Conservation (phyloP, 2,797 vertebrate species). For the Erpetoichthys calabaricus region DNA sequence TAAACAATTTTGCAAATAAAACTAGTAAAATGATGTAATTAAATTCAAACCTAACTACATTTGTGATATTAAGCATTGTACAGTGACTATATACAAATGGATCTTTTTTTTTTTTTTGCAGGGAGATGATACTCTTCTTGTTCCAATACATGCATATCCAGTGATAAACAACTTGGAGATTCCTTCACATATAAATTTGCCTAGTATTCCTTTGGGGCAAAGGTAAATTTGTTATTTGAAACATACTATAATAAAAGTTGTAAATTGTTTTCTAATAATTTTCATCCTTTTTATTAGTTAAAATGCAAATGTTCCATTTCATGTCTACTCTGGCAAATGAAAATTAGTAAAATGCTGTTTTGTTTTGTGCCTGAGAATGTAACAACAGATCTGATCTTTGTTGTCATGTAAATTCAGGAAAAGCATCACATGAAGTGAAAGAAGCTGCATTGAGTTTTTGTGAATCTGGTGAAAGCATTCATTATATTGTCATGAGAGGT, state of each 20-base stretch:
- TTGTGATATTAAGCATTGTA: not conserved
- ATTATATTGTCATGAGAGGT: too few species aligned
- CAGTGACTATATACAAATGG: conserved; percentile 22
- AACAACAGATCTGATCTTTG: too few species aligned
- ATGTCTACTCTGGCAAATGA: too few species aligned
- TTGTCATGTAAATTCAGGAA: too few species aligned
- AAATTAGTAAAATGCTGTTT: too few species aligned
- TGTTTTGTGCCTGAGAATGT: too few species aligned
- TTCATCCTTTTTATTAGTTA: not conserved
- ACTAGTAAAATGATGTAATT: not conserved
- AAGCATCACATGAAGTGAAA: too few species aligned
- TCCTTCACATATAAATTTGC: conserved; percentile 64
- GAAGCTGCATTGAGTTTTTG: too few species aligned
- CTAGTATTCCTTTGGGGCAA: conserved; percentile 60
- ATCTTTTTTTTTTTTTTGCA: conserved; percentile 12
- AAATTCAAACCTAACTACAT: too few species aligned
- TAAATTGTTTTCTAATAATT: not conserved
- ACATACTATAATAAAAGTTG: not conserved
- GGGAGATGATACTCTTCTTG: conserved; percentile 66
- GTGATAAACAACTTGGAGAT: conserved; percentile 64
- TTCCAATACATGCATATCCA: conserved; percentile 83
- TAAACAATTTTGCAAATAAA: too few species aligned
- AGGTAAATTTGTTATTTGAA: conserved; percentile 46
- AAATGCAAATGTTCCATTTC: too few species aligned
- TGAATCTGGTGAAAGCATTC: too few species aligned